Percentiles rank a stretch among this genome's conserved stretches.
These are phyloP conservation scores for Phoebastria nigripes DNA, from an alignment of 2,797 vertebrate species.

Conservation along the genomic window DNA sequence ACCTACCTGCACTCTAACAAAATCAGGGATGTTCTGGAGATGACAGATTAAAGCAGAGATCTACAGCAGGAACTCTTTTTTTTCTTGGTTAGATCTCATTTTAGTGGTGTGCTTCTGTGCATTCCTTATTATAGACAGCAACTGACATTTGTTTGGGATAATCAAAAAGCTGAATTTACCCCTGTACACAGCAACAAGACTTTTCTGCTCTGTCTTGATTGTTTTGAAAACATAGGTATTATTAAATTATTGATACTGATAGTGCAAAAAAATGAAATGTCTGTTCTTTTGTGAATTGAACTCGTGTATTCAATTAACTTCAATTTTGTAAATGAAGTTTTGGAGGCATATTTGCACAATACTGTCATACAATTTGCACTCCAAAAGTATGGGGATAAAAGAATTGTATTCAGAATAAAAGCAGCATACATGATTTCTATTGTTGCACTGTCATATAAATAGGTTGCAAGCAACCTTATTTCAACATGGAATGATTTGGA, in stretches of 20 bases:
- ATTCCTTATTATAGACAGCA: background rate
- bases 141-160: background rate
- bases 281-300: background rate
- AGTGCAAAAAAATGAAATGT: background rate
- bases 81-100: background rate
- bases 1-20: background rate
- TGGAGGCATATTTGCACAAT: background rate
- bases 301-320: background rate
- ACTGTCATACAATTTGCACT: background rate
- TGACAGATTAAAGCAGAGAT: background rate
- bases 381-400: background rate
- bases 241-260: background rate
- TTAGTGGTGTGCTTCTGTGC: background rate
- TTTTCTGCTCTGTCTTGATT: background rate
- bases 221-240: background rate
- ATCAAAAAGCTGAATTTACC: background rate
- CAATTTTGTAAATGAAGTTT: background rate
- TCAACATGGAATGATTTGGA: accelerated
- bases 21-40: background rate
- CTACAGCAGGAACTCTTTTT: background rate
- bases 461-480: background rate
- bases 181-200: background rate
- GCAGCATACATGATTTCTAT: background rate
- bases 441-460: background rate
- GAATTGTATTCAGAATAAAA: background rate